Conservation (phyloP, 2,113 vertebrate species). For the Ammodytes marinus region DNA sequence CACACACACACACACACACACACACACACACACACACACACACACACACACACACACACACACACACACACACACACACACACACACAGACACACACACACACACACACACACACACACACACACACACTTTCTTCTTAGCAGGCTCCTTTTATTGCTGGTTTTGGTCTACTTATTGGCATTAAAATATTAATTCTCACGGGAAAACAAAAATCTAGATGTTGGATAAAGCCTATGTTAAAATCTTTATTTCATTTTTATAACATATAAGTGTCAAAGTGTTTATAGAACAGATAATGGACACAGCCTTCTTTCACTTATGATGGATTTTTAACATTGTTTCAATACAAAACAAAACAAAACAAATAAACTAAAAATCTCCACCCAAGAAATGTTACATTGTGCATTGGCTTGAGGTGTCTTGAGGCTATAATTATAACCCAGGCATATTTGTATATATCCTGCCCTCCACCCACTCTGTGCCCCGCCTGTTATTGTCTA, state of each 20-base stretch:
- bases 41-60: no score
- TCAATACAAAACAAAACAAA: slow-evolving; percentile 28
- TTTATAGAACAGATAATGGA: not conserved
- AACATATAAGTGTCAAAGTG: no score
- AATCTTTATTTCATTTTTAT: no score
- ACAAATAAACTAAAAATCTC: slow-evolving; percentile 34
- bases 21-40: no score
- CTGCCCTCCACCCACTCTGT: slow-evolving; percentile 33
- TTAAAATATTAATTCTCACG: not conserved
- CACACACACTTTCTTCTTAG: no score
- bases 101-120: not conserved
- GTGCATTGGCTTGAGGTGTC: slow-evolving; percentile 47
- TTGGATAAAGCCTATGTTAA: no score
- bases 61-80: not conserved
- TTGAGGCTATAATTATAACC: slow-evolving; percentile 58
- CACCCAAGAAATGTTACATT: slow-evolving; percentile 29
- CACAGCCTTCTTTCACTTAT: not conserved
- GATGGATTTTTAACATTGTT: slow-evolving; percentile 43
- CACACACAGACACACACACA: not conserved
- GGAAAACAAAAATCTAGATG: no score
- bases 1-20: no score
- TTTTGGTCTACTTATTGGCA: not conserved
- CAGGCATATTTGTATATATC: slow-evolving; percentile 72
- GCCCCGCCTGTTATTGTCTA: slow-evolving; percentile 70
- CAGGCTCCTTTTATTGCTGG: not conserved